phyloP scores from a whole-genome alignment of 2,797 vertebrate species.

The Heliangelus exortis region DNA sequence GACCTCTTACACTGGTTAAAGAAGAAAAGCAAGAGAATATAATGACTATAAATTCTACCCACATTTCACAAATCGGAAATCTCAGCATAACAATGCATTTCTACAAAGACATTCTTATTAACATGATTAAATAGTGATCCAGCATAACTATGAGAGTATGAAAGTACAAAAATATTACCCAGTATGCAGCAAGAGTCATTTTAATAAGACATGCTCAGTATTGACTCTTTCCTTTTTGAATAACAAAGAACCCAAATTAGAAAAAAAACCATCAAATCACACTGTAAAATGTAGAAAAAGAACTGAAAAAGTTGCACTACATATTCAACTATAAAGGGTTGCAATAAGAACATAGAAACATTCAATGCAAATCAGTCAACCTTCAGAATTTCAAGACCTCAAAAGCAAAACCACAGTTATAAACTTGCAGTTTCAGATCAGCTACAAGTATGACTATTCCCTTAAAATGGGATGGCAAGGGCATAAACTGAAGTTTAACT shows the following conservation, averaged over 20 bases:
- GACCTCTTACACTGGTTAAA: background rate
- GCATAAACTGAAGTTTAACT: background rate
- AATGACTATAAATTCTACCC: background rate
- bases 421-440: background rate
- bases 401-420: background rate
- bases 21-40: background rate
- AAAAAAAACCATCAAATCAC: background rate
- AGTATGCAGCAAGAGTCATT: background rate
- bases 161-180: background rate
- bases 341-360: background rate
- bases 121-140: background rate
- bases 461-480: background rate
- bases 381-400: background rate
- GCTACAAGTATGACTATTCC: background rate
- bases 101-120: background rate
- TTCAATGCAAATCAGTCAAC: background rate
- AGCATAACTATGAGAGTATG: background rate
- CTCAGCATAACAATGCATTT: background rate
- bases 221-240: background rate
- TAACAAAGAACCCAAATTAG: background rate
- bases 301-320: background rate
- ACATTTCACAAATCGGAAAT: background rate
- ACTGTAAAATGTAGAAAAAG: background rate
- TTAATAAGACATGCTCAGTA: background rate
- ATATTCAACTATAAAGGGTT: background rate